Conservation (phyloP, 2,113 vertebrate genomes). For the Chloropsis cyanopogon region DNA sequence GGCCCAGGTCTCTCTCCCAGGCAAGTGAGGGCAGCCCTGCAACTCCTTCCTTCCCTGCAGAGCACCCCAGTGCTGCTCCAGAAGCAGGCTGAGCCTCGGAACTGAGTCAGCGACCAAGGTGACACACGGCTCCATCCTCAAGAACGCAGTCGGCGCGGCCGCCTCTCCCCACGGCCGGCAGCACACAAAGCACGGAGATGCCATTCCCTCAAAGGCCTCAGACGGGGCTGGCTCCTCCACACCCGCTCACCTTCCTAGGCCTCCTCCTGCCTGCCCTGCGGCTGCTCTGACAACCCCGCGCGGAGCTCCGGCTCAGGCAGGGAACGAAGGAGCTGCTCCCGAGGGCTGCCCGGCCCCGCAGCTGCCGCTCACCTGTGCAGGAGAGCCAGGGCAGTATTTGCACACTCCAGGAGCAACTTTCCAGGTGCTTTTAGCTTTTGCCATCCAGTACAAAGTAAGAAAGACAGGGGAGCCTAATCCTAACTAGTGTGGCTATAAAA, state of each 20-base stretch:
- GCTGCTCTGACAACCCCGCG: fast-evolving
- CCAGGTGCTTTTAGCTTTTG: neutral
- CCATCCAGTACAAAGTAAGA: neutral
- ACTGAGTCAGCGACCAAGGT: fast-evolving
- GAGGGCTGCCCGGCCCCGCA: neutral
- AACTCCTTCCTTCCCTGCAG: neutral
- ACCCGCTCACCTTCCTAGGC: neutral
- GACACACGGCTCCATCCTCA: fast-evolving
- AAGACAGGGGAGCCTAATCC: neutral
- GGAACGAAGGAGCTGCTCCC: fast-evolving
- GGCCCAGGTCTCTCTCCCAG: neutral
- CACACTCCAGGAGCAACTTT: neutral
- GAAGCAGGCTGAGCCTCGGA: fast-evolving
- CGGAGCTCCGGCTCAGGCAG: fast-evolving
- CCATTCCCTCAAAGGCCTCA: neutral
- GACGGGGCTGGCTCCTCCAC: neutral
- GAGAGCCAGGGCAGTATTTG: neutral
- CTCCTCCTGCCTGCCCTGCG: neutral
- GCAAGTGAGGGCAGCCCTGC: neutral
- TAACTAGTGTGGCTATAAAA: neutral
- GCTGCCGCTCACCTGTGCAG: fast-evolving
- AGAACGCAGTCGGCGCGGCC: fast-evolving
- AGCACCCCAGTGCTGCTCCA: fast-evolving
- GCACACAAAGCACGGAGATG: neutral
- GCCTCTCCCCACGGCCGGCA: fast-evolving